These are phyloP conservation scores for Podarcis cretensis DNA, from an alignment of 2,113 vertebrate species.

Conservation along the genomic window DNA sequence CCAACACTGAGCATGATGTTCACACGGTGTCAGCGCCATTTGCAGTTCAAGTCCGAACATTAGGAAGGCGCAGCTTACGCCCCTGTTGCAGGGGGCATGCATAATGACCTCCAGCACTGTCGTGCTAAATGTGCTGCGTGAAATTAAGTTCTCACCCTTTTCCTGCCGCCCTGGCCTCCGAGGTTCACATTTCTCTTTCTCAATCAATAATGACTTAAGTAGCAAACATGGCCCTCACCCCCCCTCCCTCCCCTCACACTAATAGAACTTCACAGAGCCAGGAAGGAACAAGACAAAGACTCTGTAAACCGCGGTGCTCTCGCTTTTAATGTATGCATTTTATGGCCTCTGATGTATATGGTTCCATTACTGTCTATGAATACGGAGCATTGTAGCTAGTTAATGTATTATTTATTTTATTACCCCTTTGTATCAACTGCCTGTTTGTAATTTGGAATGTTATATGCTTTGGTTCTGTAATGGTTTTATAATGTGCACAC, in stretches of 20 bases:
- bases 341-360: constrained; percentile 60
- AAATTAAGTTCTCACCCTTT: constrained; percentile 65
- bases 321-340: constrained; percentile 60
- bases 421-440: constrained; percentile 67
- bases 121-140: constrained; percentile 47
- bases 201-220: constrained; percentile 69
- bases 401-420: constrained; percentile 81
- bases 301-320: constrained; percentile 36
- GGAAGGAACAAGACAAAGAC: constrained; percentile 49
- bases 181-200: constrained; percentile 63
- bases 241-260: constrained; percentile 26
- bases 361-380: constrained; percentile 57
- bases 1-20: not conserved
- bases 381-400: constrained; percentile 55
- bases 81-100: not conserved
- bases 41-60: not conserved
- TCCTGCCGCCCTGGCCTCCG: constrained; percentile 44
- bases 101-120: constrained; percentile 54
- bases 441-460: constrained; percentile 69
- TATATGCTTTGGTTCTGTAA: constrained; percentile 68
- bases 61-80: not conserved
- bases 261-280: constrained; percentile 47
- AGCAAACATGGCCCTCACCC: constrained; percentile 25
- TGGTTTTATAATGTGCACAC: constrained; percentile 72
- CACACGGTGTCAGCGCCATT: not conserved